Percentiles rank a stretch among this genome's conserved stretches.
phyloP scores from a whole-genome alignment of 2,888 invertebrate species.

The Thyatira batis region DNA sequence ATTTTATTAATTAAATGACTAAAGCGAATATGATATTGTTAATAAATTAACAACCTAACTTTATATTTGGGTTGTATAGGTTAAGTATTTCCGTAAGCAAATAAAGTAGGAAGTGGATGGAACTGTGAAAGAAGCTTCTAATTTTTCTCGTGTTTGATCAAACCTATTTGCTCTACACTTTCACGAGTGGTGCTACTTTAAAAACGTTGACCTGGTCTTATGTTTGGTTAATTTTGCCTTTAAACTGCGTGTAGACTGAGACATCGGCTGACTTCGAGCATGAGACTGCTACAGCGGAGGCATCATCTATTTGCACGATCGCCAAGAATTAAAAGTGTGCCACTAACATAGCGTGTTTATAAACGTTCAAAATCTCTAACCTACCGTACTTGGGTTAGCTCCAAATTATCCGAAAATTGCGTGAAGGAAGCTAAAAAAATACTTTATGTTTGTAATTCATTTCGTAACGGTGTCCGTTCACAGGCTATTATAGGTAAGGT shows the following conservation, averaged over 20 bases:
- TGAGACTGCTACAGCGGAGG: slow-evolving; percentile 35
- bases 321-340: slow-evolving; percentile 63
- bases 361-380: slow-evolving; percentile 43
- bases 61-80: background rate
- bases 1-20: background rate
- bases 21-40: background rate
- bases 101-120: slow-evolving; percentile 41
- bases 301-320: slow-evolving; percentile 52
- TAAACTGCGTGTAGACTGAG: slow-evolving; percentile 39
- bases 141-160: slow-evolving; percentile 69
- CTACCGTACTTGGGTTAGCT: slow-evolving; percentile 38
- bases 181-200: slow-evolving; percentile 75
- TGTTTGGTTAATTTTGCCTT: slow-evolving; percentile 66
- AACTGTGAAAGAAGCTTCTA: slow-evolving; percentile 52
- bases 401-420: slow-evolving; percentile 49
- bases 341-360: slow-evolving; percentile 59
- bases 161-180: slow-evolving; percentile 74
- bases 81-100: slow-evolving; percentile 19
- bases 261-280: slow-evolving; percentile 33
- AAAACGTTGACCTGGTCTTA: slow-evolving; percentile 72
- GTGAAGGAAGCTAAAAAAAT: slow-evolving; percentile 41
- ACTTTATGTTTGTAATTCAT: slow-evolving; percentile 33
- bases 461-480: slow-evolving; percentile 40
- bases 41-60: too few species aligned
- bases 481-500: slow-evolving; percentile 34